Evolutionary conservation across 2,797 vertebrate species (phyloP).

Genomic region (Coccyzus lansbergi): DNA sequence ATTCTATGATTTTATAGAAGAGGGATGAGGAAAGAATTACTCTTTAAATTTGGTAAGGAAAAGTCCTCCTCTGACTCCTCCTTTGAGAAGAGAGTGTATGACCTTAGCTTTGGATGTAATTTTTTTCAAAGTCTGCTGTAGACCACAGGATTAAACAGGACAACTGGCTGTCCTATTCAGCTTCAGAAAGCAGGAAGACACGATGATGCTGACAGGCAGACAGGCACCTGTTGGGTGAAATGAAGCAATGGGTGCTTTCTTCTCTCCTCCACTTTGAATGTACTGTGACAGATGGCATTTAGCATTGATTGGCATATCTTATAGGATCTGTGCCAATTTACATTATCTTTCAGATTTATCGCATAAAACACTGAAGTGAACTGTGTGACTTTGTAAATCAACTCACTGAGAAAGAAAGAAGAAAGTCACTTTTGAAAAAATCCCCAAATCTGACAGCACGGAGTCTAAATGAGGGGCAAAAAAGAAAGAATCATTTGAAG

Average conservation of each 20-base stretch:
- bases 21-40: background rate
- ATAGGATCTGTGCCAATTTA: conserved; percentile 28
- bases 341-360: conserved; percentile 39
- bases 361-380: conserved; percentile 1
- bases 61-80: background rate
- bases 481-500: background rate
- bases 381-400: background rate
- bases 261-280: conserved; percentile 18
- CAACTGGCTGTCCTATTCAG: background rate
- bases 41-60: background rate
- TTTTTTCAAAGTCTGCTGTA: background rate
- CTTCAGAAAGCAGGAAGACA: background rate
- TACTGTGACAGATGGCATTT: conserved; percentile 60
- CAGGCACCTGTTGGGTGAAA: conserved; percentile 8
- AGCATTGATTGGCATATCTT: conserved; percentile 33
- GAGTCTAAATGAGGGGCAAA: background rate
- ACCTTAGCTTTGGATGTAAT: background rate
- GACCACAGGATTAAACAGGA: background rate
- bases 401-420: background rate
- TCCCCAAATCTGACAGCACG: background rate
- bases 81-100: background rate
- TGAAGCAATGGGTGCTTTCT: conserved; percentile 42
- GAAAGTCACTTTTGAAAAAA: conserved; percentile 13
- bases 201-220: background rate
- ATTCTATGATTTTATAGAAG: too few species aligned